These are phyloP conservation scores for Anhinga rufa DNA, from an alignment of 2,113 vertebrate genomes.

Conservation along the genomic window DNA sequence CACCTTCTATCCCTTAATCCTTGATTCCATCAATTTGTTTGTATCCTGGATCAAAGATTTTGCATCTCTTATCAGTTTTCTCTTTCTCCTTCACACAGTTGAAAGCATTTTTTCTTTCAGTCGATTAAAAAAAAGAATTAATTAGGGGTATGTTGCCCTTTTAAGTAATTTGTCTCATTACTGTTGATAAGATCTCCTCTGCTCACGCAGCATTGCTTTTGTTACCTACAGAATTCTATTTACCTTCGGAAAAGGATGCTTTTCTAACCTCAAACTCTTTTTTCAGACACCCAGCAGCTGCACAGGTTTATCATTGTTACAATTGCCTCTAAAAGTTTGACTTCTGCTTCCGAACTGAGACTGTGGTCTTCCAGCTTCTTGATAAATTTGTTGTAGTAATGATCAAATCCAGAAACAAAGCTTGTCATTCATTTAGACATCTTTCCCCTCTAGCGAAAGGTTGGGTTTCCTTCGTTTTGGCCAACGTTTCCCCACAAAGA, in stretches of 20 bases:
- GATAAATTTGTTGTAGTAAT: neutral
- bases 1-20: neutral
- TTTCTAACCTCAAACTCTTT: neutral
- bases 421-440: neutral
- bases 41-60: neutral
- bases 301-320: neutral
- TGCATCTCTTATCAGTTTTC: neutral
- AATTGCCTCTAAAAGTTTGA: neutral
- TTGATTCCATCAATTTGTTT: neutral
- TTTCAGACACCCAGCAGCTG: neutral
- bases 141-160: neutral
- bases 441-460: neutral
- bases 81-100: neutral
- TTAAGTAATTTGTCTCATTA: neutral
- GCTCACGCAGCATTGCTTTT: neutral
- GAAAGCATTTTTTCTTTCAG: neutral
- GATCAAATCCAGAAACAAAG: neutral
- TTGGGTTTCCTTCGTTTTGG: neutral
- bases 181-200: neutral
- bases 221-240: neutral
- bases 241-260: neutral
- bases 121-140: neutral
- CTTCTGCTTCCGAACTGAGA: neutral
- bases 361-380: neutral
- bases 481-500: neutral